phyloP scores from a whole-genome alignment of 2,797 vertebrate species.

The Pempheris klunzingeri region DNA sequence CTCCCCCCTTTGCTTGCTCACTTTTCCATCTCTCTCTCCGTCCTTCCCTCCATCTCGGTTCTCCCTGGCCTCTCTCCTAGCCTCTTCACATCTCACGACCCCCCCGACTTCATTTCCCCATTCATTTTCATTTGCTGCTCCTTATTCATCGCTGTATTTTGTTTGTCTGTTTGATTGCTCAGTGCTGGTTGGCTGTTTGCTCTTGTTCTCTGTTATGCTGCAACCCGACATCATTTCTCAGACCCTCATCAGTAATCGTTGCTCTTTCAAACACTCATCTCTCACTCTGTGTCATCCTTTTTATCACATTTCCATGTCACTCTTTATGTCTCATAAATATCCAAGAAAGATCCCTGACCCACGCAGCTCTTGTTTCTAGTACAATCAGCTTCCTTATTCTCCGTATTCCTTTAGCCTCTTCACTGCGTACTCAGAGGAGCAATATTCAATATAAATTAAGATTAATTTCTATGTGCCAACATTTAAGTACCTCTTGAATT shows the following conservation, averaged over 20 bases:
- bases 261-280: slow-evolving; percentile 51
- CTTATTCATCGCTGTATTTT: slow-evolving; percentile 18
- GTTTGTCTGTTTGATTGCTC: slow-evolving; percentile 59
- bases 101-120: slow-evolving; percentile 40
- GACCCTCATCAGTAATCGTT: slow-evolving; percentile 47
- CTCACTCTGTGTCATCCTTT: slow-evolving; percentile 47
- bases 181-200: slow-evolving; percentile 43
- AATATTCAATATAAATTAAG: neutral
- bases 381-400: slow-evolving; percentile 22
- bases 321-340: slow-evolving; percentile 75
- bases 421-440: slow-evolving; percentile 1
- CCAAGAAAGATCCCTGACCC: slow-evolving; percentile 60
- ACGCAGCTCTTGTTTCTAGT: slow-evolving; percentile 57
- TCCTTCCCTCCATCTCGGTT: slow-evolving; percentile 36
- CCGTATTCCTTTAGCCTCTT: neutral
- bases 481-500: neutral
- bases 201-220: slow-evolving; percentile 37
- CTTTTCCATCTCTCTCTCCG: slow-evolving; percentile 24
- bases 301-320: slow-evolving; percentile 68
- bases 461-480: neutral
- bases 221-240: slow-evolving; percentile 31
- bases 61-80: slow-evolving; percentile 28
- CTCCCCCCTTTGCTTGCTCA: slow-evolving; percentile 58
- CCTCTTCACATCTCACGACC: slow-evolving; percentile 16
- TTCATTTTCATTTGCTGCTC: slow-evolving; percentile 52